Evolutionary conservation across 2,888 invertebrate genomes (phyloP), one percentile per base, ranked within the genome.

Genomic region (Acanthopleura granulata): DNA sequence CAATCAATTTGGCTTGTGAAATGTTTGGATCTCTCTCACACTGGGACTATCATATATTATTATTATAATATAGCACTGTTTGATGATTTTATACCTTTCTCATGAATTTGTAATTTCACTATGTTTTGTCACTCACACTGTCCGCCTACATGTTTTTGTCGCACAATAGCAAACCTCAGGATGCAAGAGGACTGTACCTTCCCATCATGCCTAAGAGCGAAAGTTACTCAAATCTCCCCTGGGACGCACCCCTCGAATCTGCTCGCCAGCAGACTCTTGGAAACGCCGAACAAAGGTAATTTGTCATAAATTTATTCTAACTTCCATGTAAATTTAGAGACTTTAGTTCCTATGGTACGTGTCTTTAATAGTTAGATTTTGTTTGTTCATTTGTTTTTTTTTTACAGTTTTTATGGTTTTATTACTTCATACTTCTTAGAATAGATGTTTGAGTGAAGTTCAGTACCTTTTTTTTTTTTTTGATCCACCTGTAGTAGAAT

Each of bases 231-330:
- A 75, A 27, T 61, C 40, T 78, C 66, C 61, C 81, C 14, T 84
- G 84, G 84, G 84, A 84, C 72, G 81, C 83, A 12, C 83, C 84
- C 0, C 75, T 84, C 4, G 74, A 76, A 70, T 70, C 77, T n/a
- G 80, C 80, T 61, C 78, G 73, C n/a, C 71, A 80, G 49, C 73
- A 73, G 51, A 62, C 62, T 6, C 18, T 73, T 11, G 61, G 62
- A 12, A 57, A 30, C 40, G 30, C 25, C 14, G 62, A 73, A 15
- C n/a, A 18, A 51, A 25, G 25, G 66, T 66, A 27, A 66, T 9
- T 66, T 6, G 22, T 22, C 6, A 57, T 57, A 40, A 40, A 40
- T 40, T 40, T 40, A 40, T 9, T 40, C n/a, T n/a, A n/a, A 40
- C 40, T 40, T 9, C 9, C 9, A 9, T 9, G 9, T 40, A 40